Evolutionary conservation across 2,888 invertebrate species (phyloP).

Genomic region (Calephelis perditalis): DNA sequence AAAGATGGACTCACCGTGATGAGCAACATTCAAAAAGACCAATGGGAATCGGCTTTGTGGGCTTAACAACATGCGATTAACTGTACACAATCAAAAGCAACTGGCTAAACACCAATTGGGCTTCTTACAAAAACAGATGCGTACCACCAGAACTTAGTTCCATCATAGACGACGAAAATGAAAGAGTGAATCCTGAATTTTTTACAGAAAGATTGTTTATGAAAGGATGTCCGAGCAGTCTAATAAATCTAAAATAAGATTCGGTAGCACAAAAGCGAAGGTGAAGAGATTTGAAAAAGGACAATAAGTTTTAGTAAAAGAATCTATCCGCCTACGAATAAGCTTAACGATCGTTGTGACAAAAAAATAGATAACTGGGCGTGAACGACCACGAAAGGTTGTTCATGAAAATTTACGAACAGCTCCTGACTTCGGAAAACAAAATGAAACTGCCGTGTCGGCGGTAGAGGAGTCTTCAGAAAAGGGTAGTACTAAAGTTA

Average conservation of each 20-base stretch:
- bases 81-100: conserved; percentile 25
- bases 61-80: conserved; percentile 24
- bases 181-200: background rate
- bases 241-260: conserved; percentile 16
- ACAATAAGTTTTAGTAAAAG: no score
- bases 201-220: background rate
- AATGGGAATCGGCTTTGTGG: conserved; percentile 24
- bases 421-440: no score
- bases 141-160: conserved; percentile 22
- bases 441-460: no score
- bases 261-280: conserved; percentile 20
- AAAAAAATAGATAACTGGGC: no score
- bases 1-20: conserved; percentile 27
- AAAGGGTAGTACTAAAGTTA: no score
- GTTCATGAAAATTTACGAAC: no score
- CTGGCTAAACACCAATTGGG: conserved; percentile 25
- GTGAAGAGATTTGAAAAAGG: conserved; percentile 24
- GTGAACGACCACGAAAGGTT: no score
- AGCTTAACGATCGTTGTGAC: conserved; percentile 10
- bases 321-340: conserved; percentile 16
- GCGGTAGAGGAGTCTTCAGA: no score
- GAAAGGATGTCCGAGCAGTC: background rate
- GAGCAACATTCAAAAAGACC: conserved; percentile 27
- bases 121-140: conserved; percentile 22
- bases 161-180: conserved; percentile 15